A percentile compares a stretch with the other conserved stretches of the same genome.
phyloP scores from a whole-genome alignment of 2,797 vertebrate genomes.

The Pteropus rufus region DNA sequence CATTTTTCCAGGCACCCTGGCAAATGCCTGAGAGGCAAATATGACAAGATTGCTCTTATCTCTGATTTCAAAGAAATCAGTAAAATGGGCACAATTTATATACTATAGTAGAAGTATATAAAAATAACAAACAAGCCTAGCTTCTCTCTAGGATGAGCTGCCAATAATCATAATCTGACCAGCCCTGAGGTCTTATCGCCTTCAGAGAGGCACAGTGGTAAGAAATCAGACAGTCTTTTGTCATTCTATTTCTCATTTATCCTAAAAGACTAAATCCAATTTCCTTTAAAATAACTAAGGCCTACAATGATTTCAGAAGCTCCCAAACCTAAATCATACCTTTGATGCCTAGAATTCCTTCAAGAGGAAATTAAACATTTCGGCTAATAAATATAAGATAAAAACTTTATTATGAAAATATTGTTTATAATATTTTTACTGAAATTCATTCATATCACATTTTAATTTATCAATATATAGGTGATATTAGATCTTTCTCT shows the following conservation, averaged over 20 bases:
- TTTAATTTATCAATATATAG: neutral
- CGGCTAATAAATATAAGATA: neutral
- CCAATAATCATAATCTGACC: neutral
- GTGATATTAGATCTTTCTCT: neutral
- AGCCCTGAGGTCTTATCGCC: neutral
- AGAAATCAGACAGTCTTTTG: neutral
- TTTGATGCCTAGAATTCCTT: neutral
- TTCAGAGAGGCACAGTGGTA: neutral
- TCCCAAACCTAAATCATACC: neutral
- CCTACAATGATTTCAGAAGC: neutral
- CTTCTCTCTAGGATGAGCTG: neutral
- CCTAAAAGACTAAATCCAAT: neutral
- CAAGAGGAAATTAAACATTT: conserved; percentile 22
- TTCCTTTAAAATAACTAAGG: neutral
- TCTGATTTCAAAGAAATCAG: conserved; percentile 1
- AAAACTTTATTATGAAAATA: conserved; percentile 34
- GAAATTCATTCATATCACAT: neutral
- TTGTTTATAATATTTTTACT: neutral
- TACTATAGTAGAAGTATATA: neutral
- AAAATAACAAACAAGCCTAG: neutral
- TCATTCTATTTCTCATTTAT: neutral
- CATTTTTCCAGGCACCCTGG: neutral
- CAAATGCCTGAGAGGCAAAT: neutral
- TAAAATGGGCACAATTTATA: neutral
- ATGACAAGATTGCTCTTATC: neutral